Conservation (phyloP, 1,140 invertebrate genomes). For the Cheumatopsyche charites region DNA sequence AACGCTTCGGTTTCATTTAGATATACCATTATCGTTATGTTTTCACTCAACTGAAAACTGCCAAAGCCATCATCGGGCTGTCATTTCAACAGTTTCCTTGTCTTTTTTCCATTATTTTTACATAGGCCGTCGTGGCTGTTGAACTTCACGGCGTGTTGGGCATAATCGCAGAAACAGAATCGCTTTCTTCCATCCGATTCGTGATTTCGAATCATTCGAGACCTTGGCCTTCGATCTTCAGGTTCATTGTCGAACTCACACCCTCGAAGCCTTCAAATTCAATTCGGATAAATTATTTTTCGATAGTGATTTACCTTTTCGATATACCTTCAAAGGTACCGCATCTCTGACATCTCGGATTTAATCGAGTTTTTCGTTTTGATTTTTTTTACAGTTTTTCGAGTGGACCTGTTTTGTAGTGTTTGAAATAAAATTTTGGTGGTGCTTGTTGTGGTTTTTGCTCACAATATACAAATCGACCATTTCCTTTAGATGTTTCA, state of each 20-base stretch:
- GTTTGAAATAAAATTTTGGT: slow-evolving; percentile 5
- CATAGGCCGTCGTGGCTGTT: not conserved
- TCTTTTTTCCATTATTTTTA: no score
- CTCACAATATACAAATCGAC: slow-evolving; percentile 1
- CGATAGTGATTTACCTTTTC: no score
- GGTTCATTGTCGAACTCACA: not conserved
- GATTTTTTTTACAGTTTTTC: not conserved
- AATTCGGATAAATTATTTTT: no score
- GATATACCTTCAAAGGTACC: no score
- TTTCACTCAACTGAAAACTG: no score
- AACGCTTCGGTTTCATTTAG: not conserved
- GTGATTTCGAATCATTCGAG: slow-evolving; percentile 15
- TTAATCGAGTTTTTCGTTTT: no score
- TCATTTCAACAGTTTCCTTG: no score
- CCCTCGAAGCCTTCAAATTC: no score
- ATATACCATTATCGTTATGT: not conserved
- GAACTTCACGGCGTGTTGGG: slow-evolving; percentile 7
- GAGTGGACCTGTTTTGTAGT: slow-evolving; percentile 12
- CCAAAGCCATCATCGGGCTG: no score
- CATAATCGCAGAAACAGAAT: slow-evolving; percentile 9
- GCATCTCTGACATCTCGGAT: no score
- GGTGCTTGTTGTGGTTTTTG: not conserved
- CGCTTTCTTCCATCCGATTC: slow-evolving; percentile 21
- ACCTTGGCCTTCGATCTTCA: slow-evolving; percentile 18
- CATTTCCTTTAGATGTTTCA: not conserved